Evolutionary conservation across 2,888 invertebrate genomes (phyloP).

Genomic region (Creontiades dilutus): DNA sequence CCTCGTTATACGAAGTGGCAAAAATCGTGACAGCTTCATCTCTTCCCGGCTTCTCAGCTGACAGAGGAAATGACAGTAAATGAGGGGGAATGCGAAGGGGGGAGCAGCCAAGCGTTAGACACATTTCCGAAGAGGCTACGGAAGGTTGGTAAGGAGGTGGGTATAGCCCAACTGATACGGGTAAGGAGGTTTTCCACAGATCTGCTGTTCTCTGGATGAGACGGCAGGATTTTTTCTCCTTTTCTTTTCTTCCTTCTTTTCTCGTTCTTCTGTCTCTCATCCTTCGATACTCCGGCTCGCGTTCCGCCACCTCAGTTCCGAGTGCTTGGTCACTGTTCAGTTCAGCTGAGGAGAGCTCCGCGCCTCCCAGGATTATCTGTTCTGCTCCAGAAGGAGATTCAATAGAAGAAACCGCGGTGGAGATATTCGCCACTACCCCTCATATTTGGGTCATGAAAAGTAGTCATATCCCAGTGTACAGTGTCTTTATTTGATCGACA

Average conservation of each 20-base stretch:
- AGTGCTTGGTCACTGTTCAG: slow-evolving; percentile 54
- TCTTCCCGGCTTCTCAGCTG: slow-evolving; percentile 14
- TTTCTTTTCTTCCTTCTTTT: background rate
- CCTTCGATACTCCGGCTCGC: slow-evolving; percentile 42
- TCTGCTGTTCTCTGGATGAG: slow-evolving; percentile 46
- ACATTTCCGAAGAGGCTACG: slow-evolving; percentile 22
- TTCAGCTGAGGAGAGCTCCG: background rate
- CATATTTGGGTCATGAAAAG: no score
- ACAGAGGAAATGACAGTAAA: slow-evolving; percentile 32
- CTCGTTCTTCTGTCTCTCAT: background rate
- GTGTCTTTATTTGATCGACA: no score
- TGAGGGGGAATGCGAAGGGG: slow-evolving; percentile 5
- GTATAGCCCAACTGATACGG: background rate
- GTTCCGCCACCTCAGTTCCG: slow-evolving; percentile 54
- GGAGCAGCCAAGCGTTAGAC: slow-evolving; percentile 25
- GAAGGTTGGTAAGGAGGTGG: background rate
- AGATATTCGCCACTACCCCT: no score
- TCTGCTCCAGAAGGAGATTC: background rate
- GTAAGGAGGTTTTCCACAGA: slow-evolving; percentile 23
- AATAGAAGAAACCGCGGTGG: no score
- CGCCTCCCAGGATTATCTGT: background rate
- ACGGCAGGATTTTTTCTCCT: slow-evolving; percentile 43
- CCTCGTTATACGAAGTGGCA: slow-evolving; percentile 36
- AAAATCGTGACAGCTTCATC: slow-evolving; percentile 36
- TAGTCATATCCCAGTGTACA: no score